These are phyloP conservation scores for Coilia nasus DNA, from an alignment of 2,797 vertebrate species.

Conservation along the genomic window DNA sequence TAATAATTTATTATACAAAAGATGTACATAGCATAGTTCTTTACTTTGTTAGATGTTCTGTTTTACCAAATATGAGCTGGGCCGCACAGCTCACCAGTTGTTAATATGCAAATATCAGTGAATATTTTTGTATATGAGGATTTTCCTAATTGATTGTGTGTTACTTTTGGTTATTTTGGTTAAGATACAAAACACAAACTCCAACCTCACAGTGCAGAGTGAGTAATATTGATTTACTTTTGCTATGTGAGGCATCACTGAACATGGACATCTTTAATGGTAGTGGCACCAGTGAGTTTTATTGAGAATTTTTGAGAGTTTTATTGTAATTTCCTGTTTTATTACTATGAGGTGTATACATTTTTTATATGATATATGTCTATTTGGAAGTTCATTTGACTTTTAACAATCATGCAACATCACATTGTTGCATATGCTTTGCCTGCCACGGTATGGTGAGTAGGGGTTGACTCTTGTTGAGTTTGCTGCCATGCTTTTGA, in stretches of 20 bases:
- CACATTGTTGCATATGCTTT: neutral
- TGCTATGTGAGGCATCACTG: neutral
- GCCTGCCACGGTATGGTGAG: neutral
- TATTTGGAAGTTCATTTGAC: neutral
- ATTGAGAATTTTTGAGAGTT: neutral
- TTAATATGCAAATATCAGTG: slow-evolving; percentile 70
- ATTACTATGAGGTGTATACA: slow-evolving; percentile 5
- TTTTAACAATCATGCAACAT: neutral
- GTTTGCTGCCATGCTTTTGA: neutral
- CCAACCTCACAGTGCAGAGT: neutral
- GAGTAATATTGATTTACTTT: neutral
- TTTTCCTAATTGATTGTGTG: slow-evolving; percentile 54
- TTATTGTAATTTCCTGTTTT: neutral
- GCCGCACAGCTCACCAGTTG: slow-evolving; percentile 42
- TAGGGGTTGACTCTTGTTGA: neutral
- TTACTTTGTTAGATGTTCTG: slow-evolving; percentile 66
- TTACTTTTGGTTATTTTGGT: slow-evolving; percentile 60
- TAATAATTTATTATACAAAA: slow-evolving; percentile 78
- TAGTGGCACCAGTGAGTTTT: slow-evolving; percentile 10
- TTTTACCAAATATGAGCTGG: slow-evolving; percentile 35
- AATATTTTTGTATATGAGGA: slow-evolving; percentile 77
- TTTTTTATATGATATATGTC: slow-evolving; percentile 6
- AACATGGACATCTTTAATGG: neutral
- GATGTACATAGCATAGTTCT: slow-evolving; percentile 73
- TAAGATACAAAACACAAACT: slow-evolving; percentile 20